Conservation (phyloP, 2,797 vertebrate species). For the Acrocephalus scirpaceus region DNA sequence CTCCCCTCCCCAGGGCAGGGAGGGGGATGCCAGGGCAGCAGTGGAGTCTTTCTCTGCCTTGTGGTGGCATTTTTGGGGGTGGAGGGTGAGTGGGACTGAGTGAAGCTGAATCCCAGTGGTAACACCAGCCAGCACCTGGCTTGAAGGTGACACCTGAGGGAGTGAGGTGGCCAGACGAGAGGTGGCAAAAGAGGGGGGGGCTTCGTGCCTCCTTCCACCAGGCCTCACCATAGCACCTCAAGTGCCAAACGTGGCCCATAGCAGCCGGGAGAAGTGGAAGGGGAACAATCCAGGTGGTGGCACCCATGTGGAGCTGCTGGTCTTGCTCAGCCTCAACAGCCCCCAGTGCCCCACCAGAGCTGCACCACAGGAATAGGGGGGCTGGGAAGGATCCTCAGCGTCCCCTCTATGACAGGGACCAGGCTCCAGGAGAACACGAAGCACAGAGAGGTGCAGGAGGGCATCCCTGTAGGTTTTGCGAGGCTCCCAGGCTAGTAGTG, state of each 20-base stretch:
- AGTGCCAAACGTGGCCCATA: accelerated
- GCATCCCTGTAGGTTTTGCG: accelerated
- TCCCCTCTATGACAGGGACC: accelerated
- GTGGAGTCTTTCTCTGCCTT: not conserved
- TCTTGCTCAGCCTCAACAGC: not conserved
- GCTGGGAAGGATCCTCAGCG: not conserved
- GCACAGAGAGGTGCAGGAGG: not conserved
- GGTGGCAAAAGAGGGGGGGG: accelerated
- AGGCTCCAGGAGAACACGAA: not conserved
- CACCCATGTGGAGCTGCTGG: accelerated
- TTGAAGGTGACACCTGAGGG: not conserved
- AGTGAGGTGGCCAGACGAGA: accelerated
- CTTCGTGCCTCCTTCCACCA: not conserved
- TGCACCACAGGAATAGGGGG: accelerated
- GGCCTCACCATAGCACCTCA: accelerated
- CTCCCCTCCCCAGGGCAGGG: accelerated
- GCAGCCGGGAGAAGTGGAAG: not conserved
- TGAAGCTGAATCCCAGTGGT: accelerated
- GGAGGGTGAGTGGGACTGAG: accelerated
- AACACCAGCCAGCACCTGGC: not conserved
- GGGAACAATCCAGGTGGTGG: too few species aligned
- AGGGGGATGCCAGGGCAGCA: not conserved
- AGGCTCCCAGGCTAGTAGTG: not conserved
- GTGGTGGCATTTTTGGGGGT: not conserved
- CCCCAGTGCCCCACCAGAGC: not conserved